Percentiles rank a stretch among this genome's conserved stretches.
Conservation (phyloP, 2,113 vertebrate species). For the Xiphias gladius region DNA sequence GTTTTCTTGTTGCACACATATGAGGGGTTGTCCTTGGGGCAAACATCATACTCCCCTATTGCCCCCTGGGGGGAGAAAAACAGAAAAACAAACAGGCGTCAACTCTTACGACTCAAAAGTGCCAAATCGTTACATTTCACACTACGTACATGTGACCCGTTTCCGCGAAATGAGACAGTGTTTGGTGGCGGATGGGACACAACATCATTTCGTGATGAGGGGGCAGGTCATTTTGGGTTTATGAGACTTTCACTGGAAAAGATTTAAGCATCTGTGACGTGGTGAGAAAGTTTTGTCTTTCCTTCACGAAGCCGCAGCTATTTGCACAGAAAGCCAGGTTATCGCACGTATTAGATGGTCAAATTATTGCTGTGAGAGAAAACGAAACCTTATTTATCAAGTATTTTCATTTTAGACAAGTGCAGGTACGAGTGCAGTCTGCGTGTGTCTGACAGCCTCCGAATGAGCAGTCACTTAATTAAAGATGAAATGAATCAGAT, state of each 20-base stretch:
- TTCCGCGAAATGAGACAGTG: background rate
- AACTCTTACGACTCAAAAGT: background rate
- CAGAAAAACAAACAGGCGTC: background rate
- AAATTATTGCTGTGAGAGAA: background rate
- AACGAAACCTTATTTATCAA: background rate
- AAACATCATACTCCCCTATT: constrained; percentile 85
- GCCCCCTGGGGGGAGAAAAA: constrained; percentile 82
- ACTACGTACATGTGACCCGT: background rate
- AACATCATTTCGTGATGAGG: background rate
- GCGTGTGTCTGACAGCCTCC: background rate
- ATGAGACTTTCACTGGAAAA: background rate
- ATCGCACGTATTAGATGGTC: background rate
- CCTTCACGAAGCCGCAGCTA: background rate
- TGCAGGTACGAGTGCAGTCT: background rate
- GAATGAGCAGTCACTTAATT: constrained; percentile 44
- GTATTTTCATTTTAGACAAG: background rate
- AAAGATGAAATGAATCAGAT: constrained; percentile 40
- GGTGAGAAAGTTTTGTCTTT: too few species aligned
- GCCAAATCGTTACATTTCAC: background rate
- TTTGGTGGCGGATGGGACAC: background rate
- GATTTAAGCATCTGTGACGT: background rate
- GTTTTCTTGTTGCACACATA: constrained; percentile 97
- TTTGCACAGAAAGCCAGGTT: background rate
- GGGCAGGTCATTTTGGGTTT: background rate
- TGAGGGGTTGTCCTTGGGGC: constrained; percentile 94